phyloP scores from a whole-genome alignment of 2,797 vertebrate genomes.

The Holocentrus rufus region DNA sequence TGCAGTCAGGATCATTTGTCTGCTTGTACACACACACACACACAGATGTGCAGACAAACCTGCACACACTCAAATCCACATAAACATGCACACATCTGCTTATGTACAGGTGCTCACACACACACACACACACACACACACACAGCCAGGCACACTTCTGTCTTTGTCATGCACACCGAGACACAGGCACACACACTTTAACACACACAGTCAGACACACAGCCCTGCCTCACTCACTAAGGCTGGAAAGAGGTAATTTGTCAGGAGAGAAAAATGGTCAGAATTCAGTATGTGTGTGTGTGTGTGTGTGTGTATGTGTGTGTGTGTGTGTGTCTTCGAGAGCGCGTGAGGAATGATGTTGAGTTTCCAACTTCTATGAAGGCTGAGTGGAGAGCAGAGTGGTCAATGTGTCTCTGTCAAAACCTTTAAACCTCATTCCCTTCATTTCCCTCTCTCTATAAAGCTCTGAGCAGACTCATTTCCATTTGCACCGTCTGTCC shows the following conservation, averaged over 20 bases:
- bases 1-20: too few species aligned
- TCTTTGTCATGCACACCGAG: neutral
- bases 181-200: neutral
- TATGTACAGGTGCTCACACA: too few species aligned
- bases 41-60: too few species aligned
- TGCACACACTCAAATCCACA: too few species aligned
- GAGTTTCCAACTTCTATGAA: conserved; percentile 15
- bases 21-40: too few species aligned
- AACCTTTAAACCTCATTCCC: conserved; percentile 27
- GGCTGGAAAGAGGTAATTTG: conserved; percentile 25
- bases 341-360: neutral
- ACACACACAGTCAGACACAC: neutral
- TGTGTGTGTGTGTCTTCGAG: neutral
- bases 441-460: neutral
- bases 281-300: neutral
- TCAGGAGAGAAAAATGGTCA: conserved; percentile 50
- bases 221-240: neutral
- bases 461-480: neutral
- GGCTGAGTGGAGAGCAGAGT: conserved; percentile 31
- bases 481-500: neutral
- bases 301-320: neutral
- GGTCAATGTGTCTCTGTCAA: conserved; percentile 59
- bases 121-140: too few species aligned
- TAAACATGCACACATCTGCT: too few species aligned
- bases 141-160: too few species aligned